Evolutionary conservation across 2,797 vertebrate genomes (phyloP).

Genomic region (Catharus ustulatus): DNA sequence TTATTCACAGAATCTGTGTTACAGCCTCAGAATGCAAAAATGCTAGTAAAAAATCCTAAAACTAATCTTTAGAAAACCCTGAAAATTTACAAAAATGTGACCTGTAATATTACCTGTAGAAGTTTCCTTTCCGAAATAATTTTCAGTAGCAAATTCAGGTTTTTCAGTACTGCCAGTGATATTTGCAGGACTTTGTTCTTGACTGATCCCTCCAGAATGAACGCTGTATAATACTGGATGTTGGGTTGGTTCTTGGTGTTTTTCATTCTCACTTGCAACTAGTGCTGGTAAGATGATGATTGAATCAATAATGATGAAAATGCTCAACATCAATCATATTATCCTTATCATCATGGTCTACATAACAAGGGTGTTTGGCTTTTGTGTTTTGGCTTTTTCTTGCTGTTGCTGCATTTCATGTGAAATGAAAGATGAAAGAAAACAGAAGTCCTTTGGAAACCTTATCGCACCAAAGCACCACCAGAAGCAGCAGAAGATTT

Average conservation of each 20-base stretch:
- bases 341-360: neutral
- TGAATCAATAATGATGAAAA: slow-evolving; percentile 43
- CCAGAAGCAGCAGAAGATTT: neutral
- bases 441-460: neutral
- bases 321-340: neutral
- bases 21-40: neutral
- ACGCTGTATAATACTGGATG: neutral
- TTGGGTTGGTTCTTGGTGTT: slow-evolving; percentile 5
- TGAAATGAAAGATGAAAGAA: slow-evolving; percentile 1
- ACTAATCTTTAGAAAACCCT: neutral
- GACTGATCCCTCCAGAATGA: slow-evolving; percentile 24
- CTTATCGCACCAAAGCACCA: neutral
- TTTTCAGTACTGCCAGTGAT: neutral
- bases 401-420: neutral
- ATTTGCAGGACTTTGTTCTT: slow-evolving; percentile 28
- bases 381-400: neutral
- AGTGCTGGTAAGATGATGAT: slow-evolving; percentile 53
- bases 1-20: neutral
- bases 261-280: slow-evolving; percentile 49
- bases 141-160: slow-evolving; percentile 5
- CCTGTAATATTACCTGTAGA: slow-evolving; percentile 45
- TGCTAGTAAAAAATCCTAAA: neutral
- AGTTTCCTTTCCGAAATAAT: neutral
- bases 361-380: neutral
- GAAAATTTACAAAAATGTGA: neutral